These are phyloP conservation scores for Microchrysa polita DNA, from an alignment of 2,888 invertebrate genomes.

Conservation along the genomic window DNA sequence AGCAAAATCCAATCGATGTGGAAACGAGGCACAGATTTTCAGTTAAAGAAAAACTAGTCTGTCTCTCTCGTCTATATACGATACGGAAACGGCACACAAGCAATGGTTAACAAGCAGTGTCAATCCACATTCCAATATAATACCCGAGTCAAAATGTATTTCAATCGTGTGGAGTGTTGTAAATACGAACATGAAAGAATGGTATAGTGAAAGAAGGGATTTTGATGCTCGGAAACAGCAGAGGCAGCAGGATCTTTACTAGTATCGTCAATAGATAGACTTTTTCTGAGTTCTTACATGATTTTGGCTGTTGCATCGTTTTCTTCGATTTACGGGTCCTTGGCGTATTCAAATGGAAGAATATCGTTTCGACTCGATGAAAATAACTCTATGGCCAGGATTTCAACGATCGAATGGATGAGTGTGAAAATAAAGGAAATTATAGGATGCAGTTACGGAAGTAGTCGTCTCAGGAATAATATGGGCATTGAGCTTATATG, in stretches of 20 bases:
- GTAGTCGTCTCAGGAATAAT: no score
- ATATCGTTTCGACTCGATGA: conserved; percentile 3
- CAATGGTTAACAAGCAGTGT: conserved; percentile 37
- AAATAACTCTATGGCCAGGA: neutral
- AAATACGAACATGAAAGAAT: neutral
- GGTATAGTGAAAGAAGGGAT: neutral
- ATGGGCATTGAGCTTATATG: no score
- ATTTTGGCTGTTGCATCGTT: no score
- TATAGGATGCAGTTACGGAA: no score
- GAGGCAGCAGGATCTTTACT: no score
- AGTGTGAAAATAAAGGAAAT: neutral
- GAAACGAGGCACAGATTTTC: neutral
- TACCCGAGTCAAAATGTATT: no score
- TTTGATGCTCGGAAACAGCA: no score
- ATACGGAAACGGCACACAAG: conserved; percentile 25
- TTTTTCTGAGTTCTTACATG: conserved; percentile 11
- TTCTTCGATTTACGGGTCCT: neutral
- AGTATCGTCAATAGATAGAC: conserved; percentile 2
- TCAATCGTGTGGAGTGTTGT: neutral
- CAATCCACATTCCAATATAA: conserved; percentile 32
- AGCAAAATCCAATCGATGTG: conserved; percentile 2
- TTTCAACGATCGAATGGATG: neutral
- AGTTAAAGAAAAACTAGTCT: neutral
- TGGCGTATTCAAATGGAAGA: conserved; percentile 16
- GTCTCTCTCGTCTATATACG: no score